Evolutionary conservation across 2,888 invertebrate species (phyloP).

Genomic region (Drosophila mercatorum): DNA sequence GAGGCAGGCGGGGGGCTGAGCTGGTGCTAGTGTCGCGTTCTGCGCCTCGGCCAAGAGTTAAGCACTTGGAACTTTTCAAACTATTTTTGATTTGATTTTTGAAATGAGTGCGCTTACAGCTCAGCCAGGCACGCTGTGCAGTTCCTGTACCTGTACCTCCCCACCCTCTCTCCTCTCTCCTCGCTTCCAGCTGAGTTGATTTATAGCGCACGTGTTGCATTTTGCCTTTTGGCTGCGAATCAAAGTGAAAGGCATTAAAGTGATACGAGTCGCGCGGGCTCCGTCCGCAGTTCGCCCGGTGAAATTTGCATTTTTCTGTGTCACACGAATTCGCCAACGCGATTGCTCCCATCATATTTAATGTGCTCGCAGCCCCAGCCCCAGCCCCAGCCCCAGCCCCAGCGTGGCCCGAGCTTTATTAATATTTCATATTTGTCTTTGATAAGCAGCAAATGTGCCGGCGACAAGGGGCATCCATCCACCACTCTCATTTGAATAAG

Average conservation of each 20-base stretch:
- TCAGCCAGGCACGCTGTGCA: background rate
- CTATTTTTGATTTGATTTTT: conserved; percentile 80
- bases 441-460: conserved; percentile 60
- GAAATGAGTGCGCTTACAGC: conserved; percentile 61
- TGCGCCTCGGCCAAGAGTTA: conserved; percentile 62
- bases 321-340: conserved; percentile 48
- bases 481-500: conserved; percentile 52
- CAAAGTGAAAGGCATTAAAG: conserved; percentile 79
- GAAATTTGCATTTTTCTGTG: conserved; percentile 73
- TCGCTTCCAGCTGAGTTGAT: conserved; percentile 47
- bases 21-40: conserved; percentile 4
- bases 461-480: conserved; percentile 11
- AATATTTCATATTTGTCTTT: conserved; percentile 79
- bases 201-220: conserved; percentile 79
- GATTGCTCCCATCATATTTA: conserved; percentile 59
- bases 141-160: background rate
- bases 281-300: conserved; percentile 35
- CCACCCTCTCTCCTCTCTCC: background rate
- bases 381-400: too few species aligned
- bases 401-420: conserved; percentile 56
- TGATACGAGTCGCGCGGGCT: conserved; percentile 49
- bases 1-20: background rate
- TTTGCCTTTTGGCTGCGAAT: conserved; percentile 54
- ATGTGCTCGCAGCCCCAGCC: conserved; percentile 31
- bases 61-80: conserved; percentile 76